Evolutionary conservation across 2,797 vertebrate species (phyloP).

Genomic region (Microhierax caerulescens): DNA sequence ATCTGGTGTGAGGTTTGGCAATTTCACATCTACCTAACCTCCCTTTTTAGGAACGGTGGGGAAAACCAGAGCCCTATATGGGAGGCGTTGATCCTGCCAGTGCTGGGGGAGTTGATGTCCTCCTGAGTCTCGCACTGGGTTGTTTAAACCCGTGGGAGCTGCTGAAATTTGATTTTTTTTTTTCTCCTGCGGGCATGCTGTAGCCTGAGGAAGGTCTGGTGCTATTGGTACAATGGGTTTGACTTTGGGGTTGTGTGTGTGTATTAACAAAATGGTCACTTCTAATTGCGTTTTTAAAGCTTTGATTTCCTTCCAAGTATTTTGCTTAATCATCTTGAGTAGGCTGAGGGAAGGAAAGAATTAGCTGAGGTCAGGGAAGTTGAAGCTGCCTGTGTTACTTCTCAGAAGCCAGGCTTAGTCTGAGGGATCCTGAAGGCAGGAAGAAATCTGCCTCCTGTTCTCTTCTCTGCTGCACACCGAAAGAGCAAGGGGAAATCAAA

Average conservation of each 20-base stretch:
- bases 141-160: not conserved
- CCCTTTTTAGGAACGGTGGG: not conserved
- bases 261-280: constrained; percentile 48
- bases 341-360: constrained; percentile 61
- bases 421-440: constrained; percentile 1
- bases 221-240: not conserved
- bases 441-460: not conserved
- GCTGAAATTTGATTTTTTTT: not conserved
- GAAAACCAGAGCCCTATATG: rapidly evolving
- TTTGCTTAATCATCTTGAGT: constrained; percentile 67
- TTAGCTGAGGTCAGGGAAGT: constrained; percentile 65
- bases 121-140: not conserved
- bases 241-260: not conserved
- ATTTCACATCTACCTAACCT: not conserved
- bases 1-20: not conserved
- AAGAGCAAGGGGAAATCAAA: not conserved
- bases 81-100: not conserved
- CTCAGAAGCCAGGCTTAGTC: not conserved
- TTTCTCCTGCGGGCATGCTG: rapidly evolving
- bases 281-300: constrained; percentile 45
- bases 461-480: not conserved
- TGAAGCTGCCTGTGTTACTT: constrained; percentile 17
- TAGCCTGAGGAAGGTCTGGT: not conserved
- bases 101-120: rapidly evolving
- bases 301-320: constrained; percentile 66